Percentiles rank a stretch among this genome's conserved stretches.
Evolutionary conservation across 2,113 vertebrate species (phyloP).

Genomic region (Chiloscyllium plagiosum): DNA sequence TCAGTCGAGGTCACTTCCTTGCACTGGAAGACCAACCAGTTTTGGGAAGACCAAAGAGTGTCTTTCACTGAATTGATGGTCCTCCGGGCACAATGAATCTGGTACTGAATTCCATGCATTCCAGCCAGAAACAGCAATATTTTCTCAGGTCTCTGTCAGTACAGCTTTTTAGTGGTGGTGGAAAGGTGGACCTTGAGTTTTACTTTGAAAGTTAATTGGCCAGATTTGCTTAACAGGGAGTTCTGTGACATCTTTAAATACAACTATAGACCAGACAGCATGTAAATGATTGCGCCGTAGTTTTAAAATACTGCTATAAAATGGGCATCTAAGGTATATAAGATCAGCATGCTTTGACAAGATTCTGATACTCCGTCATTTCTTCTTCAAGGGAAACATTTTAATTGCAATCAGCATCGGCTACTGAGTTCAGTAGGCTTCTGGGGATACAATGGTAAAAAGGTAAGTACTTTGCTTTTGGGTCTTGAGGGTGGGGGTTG

Average conservation of each 20-base stretch:
- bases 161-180: too few species aligned
- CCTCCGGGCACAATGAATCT: too few species aligned
- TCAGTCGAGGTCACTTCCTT: too few species aligned
- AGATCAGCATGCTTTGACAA: neutral
- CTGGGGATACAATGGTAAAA: too few species aligned
- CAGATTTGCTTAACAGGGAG: neutral
- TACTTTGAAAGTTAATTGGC: neutral
- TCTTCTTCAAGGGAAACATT: neutral
- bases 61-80: too few species aligned
- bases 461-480: too few species aligned
- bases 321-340: neutral
- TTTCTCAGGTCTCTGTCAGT: neutral
- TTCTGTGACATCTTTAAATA: neutral
- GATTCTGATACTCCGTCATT: neutral
- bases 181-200: neutral
- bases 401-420: neutral
- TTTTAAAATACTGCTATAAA: neutral
- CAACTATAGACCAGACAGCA: neutral
- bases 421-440: neutral
- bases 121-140: neutral
- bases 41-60: too few species aligned
- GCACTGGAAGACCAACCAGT: too few species aligned
- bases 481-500: too few species aligned
- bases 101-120: neutral
- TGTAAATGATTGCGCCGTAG: neutral